A percentile compares a stretch with the other conserved stretches of the same genome.
Evolutionary conservation across 2,888 invertebrate genomes (phyloP).

Genomic region (Zelleria hepariella): DNA sequence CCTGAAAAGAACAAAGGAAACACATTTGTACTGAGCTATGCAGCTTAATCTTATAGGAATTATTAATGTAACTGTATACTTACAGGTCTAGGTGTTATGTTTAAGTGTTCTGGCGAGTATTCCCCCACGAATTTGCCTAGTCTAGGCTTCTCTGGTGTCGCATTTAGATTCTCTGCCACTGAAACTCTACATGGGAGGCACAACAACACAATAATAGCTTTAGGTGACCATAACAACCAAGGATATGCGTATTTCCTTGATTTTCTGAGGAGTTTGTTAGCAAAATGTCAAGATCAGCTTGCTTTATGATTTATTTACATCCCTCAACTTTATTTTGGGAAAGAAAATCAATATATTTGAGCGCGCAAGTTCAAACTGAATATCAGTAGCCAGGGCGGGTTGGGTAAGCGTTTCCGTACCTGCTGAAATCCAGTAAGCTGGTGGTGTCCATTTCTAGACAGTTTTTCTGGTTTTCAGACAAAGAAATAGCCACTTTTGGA

Average conservation of each 20-base stretch:
- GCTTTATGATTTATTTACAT: constrained; percentile 69
- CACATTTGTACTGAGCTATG: too few species aligned
- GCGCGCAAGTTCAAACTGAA: constrained; percentile 62
- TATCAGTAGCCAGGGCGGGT: not conserved
- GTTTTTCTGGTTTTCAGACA: constrained; percentile 9
- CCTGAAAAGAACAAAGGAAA: constrained; percentile 23
- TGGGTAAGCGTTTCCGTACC: constrained; percentile 26
- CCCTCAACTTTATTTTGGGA: constrained; percentile 59
- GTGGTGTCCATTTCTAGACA: constrained; percentile 37
- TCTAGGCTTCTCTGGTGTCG: constrained; percentile 51
- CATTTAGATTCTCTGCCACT: constrained; percentile 28
- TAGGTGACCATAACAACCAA: not conserved
- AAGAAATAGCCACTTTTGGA: constrained; percentile 2
- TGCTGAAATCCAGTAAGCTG: constrained; percentile 26
- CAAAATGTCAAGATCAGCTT: constrained; percentile 34
- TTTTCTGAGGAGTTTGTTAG: constrained; percentile 14
- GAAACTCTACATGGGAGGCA: constrained; percentile 26
- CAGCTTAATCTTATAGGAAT: not conserved
- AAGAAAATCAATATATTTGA: constrained; percentile 65
- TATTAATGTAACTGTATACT: constrained; percentile 11
- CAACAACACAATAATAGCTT: constrained; percentile 10
- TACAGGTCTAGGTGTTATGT: constrained; percentile 58
- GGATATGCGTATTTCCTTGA: not conserved
- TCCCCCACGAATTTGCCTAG: constrained; percentile 56
- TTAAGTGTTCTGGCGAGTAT: constrained; percentile 65